Evolutionary conservation across 2,113 vertebrate species (phyloP).

Genomic region (Scomber japonicus): DNA sequence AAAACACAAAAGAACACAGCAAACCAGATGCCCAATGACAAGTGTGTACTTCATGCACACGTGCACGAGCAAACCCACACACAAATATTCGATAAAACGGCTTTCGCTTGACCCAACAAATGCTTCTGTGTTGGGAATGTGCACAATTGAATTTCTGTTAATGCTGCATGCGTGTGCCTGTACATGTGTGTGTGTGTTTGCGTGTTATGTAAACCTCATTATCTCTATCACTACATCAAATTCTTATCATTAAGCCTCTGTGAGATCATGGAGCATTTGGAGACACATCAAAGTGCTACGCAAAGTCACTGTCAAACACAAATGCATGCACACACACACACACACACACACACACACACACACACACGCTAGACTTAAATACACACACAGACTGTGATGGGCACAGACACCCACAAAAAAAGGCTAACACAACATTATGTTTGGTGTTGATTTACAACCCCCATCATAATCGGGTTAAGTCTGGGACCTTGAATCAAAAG

Average conservation of each 20-base stretch:
- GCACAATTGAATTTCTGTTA: constrained; percentile 39
- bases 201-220: constrained; percentile 71
- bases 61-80: not conserved
- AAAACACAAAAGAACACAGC: constrained; percentile 12
- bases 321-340: constrained; percentile 1
- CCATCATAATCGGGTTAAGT: constrained; percentile 54
- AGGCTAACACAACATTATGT: constrained; percentile 33
- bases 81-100: constrained; percentile 3
- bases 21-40: constrained; percentile 26
- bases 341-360: not conserved
- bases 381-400: not conserved
- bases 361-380: constrained; percentile 13
- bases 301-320: constrained; percentile 27
- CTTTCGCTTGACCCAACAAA: constrained; percentile 15
- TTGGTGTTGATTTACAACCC: constrained; percentile 62
- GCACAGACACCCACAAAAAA: constrained; percentile 28
- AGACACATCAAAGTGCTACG: constrained; percentile 65
- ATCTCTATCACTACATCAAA: constrained; percentile 70
- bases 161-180: constrained; percentile 8
- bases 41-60: not conserved
- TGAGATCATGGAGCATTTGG: constrained; percentile 59
- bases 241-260: constrained; percentile 69
- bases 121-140: constrained; percentile 19
- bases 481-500: constrained; percentile 70
- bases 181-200: constrained; percentile 18